phyloP scores from a whole-genome alignment of 2,113 vertebrate genomes.

The Tyrannus savana region DNA sequence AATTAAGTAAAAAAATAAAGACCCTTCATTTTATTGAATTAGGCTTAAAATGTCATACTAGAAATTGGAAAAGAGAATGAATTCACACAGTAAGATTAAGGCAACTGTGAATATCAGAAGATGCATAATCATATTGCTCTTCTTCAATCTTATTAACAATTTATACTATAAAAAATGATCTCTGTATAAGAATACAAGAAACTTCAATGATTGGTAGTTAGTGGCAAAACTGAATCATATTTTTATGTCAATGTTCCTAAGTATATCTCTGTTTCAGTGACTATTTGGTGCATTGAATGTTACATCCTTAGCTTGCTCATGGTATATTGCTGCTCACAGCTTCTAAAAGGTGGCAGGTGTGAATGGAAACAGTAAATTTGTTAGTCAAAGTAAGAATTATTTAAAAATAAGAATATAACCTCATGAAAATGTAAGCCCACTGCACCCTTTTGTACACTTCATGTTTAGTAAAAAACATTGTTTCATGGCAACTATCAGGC shows the following conservation, averaged over 20 bases:
- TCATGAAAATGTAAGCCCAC: background rate
- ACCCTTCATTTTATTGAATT: background rate
- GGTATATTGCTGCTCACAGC: background rate
- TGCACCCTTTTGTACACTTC: background rate
- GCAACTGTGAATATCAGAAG: background rate
- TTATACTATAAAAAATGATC: background rate
- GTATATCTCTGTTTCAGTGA: background rate
- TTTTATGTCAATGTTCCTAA: background rate
- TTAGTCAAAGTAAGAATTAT: background rate
- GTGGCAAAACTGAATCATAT: background rate
- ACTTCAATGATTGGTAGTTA: background rate
- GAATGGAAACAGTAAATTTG: background rate
- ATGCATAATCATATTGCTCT: background rate
- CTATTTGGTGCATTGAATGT: background rate
- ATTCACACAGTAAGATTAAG: background rate
- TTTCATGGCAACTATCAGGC: background rate
- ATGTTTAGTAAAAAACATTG: background rate
- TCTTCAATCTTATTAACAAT: background rate
- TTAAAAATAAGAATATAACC: background rate
- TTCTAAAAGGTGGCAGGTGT: background rate
- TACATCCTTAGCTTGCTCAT: background rate
- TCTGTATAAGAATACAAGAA: background rate
- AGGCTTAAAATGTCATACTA: background rate
- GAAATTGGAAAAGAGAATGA: background rate
- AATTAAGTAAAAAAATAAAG: background rate